These are phyloP conservation scores for Sarcophaga bullata DNA, from an alignment of 1,140 invertebrate genomes.

Conservation along the genomic window DNA sequence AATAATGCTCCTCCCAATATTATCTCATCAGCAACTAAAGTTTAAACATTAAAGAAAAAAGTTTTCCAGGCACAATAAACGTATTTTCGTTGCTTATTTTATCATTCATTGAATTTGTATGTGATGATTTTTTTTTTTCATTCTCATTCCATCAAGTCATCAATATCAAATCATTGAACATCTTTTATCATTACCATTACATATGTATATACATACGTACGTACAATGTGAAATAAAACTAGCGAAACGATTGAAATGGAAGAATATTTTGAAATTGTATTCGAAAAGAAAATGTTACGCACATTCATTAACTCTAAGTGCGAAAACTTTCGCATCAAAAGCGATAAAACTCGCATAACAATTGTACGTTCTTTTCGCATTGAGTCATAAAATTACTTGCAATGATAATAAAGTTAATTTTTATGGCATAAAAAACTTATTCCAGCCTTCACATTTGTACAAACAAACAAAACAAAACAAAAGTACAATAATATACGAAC, in stretches of 20 bases:
- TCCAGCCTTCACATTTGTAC: too few species aligned
- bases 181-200: background rate
- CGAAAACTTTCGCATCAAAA: background rate
- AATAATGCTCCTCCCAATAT: background rate
- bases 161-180: background rate
- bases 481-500: too few species aligned
- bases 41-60: constrained; percentile 23
- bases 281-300: background rate
- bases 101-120: background rate
- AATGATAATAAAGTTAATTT: background rate
- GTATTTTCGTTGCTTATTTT: background rate
- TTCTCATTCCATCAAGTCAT: background rate
- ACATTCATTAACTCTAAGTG: background rate
- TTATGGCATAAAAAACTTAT: too few species aligned
- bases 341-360: background rate
- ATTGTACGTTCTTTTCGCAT: background rate
- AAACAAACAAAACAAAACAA: too few species aligned
- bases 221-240: background rate
- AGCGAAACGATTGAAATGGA: background rate
- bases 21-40: constrained; percentile 29
- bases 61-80: background rate
- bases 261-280: background rate
- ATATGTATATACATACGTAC: background rate
- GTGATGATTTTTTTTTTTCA: background rate
- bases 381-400: background rate